Evolutionary conservation across 23 tunicate species (phyloP), one percentile per base, ranked within the genome.

Genomic region (Oikopleura dioica): DNA sequence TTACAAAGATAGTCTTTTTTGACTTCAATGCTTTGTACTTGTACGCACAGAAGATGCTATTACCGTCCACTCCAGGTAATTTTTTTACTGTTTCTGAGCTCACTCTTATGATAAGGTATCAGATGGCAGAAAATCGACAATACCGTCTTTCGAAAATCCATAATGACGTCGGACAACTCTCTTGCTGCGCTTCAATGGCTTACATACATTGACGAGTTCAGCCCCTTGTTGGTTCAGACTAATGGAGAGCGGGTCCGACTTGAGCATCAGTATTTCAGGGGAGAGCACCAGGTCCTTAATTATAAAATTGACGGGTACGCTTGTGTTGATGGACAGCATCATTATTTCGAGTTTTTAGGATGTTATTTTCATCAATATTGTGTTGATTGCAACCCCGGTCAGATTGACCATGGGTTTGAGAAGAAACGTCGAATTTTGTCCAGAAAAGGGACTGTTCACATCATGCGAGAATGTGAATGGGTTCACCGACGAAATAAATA

Each of bases 221-320:
- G 33, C 26, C 72, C 72, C 5, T 2, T 21, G 16, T 31, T 63
- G 29, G 5, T 16, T 12, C 33, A 2, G 2, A 28, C 4, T 63
- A 28, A 28, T 63, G 72, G 72, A 63, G 33, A 24, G 26, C 72
- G 5, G 29, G 33, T 63, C 26, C 2, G 5, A 63, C 2, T 63
- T 23, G 33, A 63, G 72, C 72, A 63, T 28, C 32, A 23, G 26
- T 63, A 63, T 31, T 63, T 21, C 72, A 24, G 72, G 2, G 72
- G 72, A 16, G 72, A 63, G 26, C 16, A 21, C 2, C 33, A 63
- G 2, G 16, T 63, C 26, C 4, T 23, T 24, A 31, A 4, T 16
- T 63, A 63, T 63, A 63, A 23, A 16, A 63, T 63, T 63, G 72
- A 63, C 33, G 72, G 72, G 2, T 63, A 21, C 26, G 72, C 72